Evolutionary conservation across 2,113 vertebrate species (phyloP).

Genomic region (Solenodon paradoxus): DNA sequence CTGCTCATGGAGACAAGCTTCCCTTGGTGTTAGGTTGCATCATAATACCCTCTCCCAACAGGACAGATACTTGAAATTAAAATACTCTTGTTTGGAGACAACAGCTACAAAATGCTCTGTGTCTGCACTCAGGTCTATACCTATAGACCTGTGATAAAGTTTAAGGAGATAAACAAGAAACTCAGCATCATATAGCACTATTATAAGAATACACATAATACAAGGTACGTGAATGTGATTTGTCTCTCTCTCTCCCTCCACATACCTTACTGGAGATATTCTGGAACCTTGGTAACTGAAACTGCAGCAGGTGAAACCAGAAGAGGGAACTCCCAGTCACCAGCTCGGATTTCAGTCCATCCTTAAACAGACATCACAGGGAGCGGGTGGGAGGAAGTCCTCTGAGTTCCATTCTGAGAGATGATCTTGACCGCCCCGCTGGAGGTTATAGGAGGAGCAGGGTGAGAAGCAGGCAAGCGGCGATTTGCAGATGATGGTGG

Average conservation of each 20-base stretch:
- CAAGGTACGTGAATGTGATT: too few species aligned
- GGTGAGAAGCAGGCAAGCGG: neutral
- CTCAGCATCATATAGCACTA: too few species aligned
- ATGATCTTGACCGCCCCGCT: neutral
- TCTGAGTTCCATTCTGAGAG: neutral
- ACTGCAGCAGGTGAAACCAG: too few species aligned
- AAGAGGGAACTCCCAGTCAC: neutral
- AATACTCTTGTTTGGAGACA: neutral
- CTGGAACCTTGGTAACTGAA: too few species aligned
- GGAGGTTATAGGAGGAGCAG: neutral
- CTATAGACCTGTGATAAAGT: too few species aligned
- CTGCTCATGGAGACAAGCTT: too few species aligned
- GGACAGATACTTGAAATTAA: neutral
- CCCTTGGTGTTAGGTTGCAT: too few species aligned
- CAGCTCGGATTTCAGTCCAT: neutral
- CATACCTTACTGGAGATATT: too few species aligned
- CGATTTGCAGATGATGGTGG: accelerated
- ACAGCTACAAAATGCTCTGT: neutral
- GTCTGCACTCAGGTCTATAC: neutral
- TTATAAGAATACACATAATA: too few species aligned
- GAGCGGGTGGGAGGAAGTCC: neutral
- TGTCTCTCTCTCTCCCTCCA: too few species aligned
- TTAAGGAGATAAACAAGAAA: too few species aligned
- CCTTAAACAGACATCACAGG: neutral
- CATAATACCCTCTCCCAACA: neutral